A percentile compares a stretch with the other conserved stretches of the same genome.
Evolutionary conservation across 1,140 invertebrate species (phyloP).

Genomic region (Aphidius gifuensis): DNA sequence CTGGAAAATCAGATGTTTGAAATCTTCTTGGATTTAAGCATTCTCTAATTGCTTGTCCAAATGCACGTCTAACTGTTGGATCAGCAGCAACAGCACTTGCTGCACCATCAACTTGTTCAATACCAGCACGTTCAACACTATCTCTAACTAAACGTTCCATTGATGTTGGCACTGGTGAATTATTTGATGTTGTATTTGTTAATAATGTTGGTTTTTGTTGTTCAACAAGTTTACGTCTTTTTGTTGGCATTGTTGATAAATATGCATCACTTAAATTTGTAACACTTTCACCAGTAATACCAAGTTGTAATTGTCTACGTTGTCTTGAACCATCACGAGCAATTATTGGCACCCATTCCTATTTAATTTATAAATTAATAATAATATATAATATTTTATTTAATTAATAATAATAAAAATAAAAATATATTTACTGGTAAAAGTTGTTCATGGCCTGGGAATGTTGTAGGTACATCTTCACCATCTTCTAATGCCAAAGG

Average conservation of each 20-base stretch:
- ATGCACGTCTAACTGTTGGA: constrained; percentile 46
- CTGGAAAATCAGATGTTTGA: constrained; percentile 45
- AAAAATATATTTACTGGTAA: constrained; percentile 48
- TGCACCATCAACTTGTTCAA: constrained; percentile 48
- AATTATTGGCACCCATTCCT: constrained; percentile 84
- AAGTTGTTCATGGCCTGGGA: constrained; percentile 44
- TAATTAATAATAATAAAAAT: constrained; percentile 1
- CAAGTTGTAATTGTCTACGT: constrained; percentile 52
- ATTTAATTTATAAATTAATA: constrained; percentile 22
- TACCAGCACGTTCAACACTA: constrained; percentile 42
- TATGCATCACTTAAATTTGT: constrained; percentile 79
- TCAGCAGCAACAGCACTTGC: constrained; percentile 46
- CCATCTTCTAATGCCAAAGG: constrained; percentile 33
- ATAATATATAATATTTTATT: not conserved
- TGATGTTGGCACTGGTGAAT: constrained; percentile 42
- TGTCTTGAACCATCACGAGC: constrained; percentile 68
- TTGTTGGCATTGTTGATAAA: constrained; percentile 74
- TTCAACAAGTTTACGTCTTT: constrained; percentile 70
- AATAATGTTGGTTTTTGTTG: constrained; percentile 49
- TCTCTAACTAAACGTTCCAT: constrained; percentile 50
- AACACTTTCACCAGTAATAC: constrained; percentile 43
- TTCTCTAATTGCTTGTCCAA: constrained; percentile 51
- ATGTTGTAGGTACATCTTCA: constrained; percentile 43
- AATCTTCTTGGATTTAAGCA: constrained; percentile 43
- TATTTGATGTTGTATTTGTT: constrained; percentile 42